phyloP scores from a whole-genome alignment of 2,113 vertebrate species.

The Jacana jacana region DNA sequence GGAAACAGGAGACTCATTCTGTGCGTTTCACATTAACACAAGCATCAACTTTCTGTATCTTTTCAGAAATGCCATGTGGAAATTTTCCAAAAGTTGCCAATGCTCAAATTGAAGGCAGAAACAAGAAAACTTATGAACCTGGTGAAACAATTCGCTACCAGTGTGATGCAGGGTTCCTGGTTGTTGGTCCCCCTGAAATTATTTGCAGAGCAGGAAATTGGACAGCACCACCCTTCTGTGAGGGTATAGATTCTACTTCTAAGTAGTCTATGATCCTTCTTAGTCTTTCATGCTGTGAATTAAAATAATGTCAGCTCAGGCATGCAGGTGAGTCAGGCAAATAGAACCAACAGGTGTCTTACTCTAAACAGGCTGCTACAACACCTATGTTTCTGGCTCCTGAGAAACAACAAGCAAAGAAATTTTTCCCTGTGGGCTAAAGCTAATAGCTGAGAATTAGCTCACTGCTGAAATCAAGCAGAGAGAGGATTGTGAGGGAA shows the following conservation, averaged over 20 bases:
- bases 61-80: constrained; percentile 35
- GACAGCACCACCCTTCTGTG: constrained; percentile 7
- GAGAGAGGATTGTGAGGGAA: not conserved
- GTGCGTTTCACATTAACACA: not conserved
- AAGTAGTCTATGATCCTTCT: not conserved
- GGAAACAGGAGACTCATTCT: not conserved
- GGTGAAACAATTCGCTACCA: constrained; percentile 40
- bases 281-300: not conserved
- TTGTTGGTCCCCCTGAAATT: not conserved
- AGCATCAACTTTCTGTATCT: not conserved
- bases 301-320: not conserved
- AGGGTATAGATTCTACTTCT: constrained; percentile 13
- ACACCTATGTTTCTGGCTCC: not conserved
- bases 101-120: not conserved
- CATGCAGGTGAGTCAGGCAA: not conserved
- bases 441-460: not conserved
- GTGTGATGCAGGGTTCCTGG: not conserved
- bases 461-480: not conserved
- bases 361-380: not conserved
- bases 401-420: not conserved
- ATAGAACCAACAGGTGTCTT: not conserved
- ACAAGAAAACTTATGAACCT: not conserved
- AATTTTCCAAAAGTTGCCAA: constrained; percentile 14
- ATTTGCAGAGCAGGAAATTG: constrained; percentile 50
- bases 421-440: not conserved